Conservation (phyloP, 2,797 vertebrate species). For the Numenius phaeopus region DNA sequence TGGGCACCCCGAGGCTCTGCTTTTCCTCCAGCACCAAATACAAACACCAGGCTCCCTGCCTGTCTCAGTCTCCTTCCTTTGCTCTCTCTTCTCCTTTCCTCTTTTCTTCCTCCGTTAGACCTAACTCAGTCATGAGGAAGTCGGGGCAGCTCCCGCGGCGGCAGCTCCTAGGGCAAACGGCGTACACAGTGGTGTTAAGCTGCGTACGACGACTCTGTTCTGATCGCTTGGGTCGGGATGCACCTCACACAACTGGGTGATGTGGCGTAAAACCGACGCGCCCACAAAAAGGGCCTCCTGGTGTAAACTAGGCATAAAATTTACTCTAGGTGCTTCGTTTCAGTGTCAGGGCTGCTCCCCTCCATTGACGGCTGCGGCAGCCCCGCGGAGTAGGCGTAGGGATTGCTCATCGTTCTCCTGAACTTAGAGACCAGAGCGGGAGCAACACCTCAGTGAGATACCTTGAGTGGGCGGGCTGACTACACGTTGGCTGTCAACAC, state of each 20-base stretch:
- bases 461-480: conserved; percentile 59
- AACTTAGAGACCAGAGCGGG: not conserved
- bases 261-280: fast-evolving
- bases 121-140: not conserved
- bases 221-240: not conserved
- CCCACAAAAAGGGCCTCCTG: not conserved
- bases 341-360: not conserved
- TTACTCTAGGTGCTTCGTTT: not conserved
- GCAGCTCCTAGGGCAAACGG: not conserved
- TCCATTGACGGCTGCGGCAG: conserved; percentile 9
- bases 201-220: fast-evolving
- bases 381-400: not conserved
- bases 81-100: not conserved
- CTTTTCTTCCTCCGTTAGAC: not conserved
- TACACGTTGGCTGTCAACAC: conserved; percentile 61
- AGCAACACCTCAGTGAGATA: conserved; percentile 43
- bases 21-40: conserved; percentile 14
- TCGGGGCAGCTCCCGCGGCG: not conserved
- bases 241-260: not conserved
- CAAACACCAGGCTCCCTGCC: not conserved
- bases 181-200: not conserved
- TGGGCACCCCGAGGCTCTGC: not conserved
- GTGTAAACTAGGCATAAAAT: not conserved
- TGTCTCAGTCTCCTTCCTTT: not conserved
- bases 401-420: conserved; percentile 50